Base-by-base conservation (phyloP, 2,113 vertebrate genomes). In the Dolichotis patagonum region DNA sequence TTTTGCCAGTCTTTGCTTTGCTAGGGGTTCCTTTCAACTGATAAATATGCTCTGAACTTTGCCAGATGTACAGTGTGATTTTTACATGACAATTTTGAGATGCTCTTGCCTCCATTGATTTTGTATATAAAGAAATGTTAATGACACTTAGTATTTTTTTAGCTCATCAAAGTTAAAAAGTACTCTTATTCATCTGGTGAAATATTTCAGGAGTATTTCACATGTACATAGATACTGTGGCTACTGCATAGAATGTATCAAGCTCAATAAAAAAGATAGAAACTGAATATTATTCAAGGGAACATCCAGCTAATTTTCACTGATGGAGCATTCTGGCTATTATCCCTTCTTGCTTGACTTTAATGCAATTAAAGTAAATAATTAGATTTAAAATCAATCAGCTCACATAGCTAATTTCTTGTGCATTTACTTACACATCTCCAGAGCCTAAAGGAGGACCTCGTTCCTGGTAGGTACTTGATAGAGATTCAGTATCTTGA, bases 51-150 rank as follows among this genome's bases (percentile, higher is more conserved):
- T 90, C 63, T 78, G 30, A 67, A 58, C 35, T 65, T 87, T 89
- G 38, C 32, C 94, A 60, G 83, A n/a, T 84, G 9, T 35, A 65
- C 63, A 65, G 17, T n/a, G 2, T 80, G 78, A 90, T 80, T 90
- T 77, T 97, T 67, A 58, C 9, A 32, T 83, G 5, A 60, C 32
- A 77, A 78, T 71, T 80, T 94, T 84, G 67, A 92, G 71, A 78
- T 26, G 32, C 28, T 7, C 30, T 60, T 84, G 5, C 26, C 10
- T 41, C 60, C 16, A 67, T 26, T 90, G 67, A 65, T 41, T 87
- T 95, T 80, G 85, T 87, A 92, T 73, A 26, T 90, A 81, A 9
- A 92, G 81, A 86, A 84, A 67, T 92, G 73, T 90, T 87, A 56
- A 30, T 92, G 24, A 60, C 75, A 58, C 24, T 1, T 67, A 65